phyloP scores from a whole-genome alignment of 2,888 invertebrate species.

The Limnephilus rhombicus region DNA sequence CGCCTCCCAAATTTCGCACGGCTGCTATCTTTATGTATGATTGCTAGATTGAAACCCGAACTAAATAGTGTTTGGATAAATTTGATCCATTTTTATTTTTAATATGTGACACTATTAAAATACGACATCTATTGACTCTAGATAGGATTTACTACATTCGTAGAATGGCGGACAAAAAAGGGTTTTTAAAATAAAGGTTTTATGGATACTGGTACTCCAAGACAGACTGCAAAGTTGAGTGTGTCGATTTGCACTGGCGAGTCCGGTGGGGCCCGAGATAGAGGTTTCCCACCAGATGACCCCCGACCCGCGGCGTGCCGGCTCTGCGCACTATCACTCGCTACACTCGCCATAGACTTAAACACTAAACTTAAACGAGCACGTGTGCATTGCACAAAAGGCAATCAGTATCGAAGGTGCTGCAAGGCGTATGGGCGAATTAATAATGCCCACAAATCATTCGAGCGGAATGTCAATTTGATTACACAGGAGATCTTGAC shows the following conservation, averaged over 20 bases:
- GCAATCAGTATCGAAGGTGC: neutral
- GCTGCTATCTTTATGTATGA: too few species aligned
- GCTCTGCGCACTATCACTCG: slow-evolving; percentile 29
- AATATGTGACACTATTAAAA: too few species aligned
- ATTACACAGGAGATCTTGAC: neutral
- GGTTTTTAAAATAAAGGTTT: too few species aligned
- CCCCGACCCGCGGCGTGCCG: slow-evolving; percentile 56
- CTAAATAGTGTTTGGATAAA: too few species aligned
- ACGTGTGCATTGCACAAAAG: slow-evolving; percentile 5
- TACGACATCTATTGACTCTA: too few species aligned
- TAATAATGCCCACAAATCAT: neutral
- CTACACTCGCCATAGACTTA: neutral
- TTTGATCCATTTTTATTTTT: too few species aligned
- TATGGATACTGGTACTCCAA: too few species aligned
- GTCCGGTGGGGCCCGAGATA: neutral
- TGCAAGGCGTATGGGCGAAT: neutral
- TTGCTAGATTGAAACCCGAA: too few species aligned
- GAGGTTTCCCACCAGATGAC: slow-evolving; percentile 50
- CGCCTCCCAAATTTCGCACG: too few species aligned
- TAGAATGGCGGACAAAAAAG: too few species aligned
- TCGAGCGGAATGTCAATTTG: neutral
- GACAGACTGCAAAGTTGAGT: neutral
- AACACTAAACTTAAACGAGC: slow-evolving; percentile 16
- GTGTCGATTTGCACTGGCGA: neutral
- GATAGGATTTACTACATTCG: too few species aligned